Evolutionary conservation across 2,888 invertebrate genomes (phyloP).

Genomic region (Megastigmus dorsalis): DNA sequence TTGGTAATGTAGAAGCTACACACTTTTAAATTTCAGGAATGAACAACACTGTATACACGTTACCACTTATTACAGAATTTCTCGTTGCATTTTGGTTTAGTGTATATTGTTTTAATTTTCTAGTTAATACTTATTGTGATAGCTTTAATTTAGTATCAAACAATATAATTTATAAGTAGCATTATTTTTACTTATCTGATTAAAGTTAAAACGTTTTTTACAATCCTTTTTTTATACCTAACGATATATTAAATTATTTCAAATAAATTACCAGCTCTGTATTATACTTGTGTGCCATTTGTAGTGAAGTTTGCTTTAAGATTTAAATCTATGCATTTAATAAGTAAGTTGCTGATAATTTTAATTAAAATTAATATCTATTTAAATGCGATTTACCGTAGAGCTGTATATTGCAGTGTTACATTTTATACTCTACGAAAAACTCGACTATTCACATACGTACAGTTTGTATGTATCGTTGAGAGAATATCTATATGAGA

Average conservation of each 20-base stretch:
- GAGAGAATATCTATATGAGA: slow-evolving; percentile 37
- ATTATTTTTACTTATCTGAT: background rate
- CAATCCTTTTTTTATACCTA: background rate
- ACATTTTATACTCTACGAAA: slow-evolving; percentile 49
- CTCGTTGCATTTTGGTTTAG: no score
- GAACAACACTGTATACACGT: no score
- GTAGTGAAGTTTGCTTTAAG: slow-evolving; percentile 42
- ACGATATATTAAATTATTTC: slow-evolving; percentile 12
- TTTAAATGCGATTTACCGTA: slow-evolving; percentile 38
- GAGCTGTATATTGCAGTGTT: slow-evolving; percentile 49
- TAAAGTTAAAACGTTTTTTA: slow-evolving; percentile 1
- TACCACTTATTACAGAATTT: no score
- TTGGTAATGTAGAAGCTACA: no score
- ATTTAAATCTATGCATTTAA: slow-evolving; percentile 45
- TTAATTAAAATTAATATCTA: slow-evolving; percentile 34
- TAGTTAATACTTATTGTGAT: background rate
- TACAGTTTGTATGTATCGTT: slow-evolving; percentile 43
- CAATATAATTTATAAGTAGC: background rate
- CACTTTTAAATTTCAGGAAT: no score
- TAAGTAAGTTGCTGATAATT: slow-evolving; percentile 37
- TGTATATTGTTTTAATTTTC: background rate
- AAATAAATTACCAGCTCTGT: slow-evolving; percentile 42
- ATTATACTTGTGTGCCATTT: slow-evolving; percentile 51
- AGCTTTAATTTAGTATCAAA: slow-evolving; percentile 7
- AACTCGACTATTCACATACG: slow-evolving; percentile 38